Base-by-base conservation (phyloP, 2,113 vertebrate genomes). In the Poeciliopsis prolifica region DNA sequence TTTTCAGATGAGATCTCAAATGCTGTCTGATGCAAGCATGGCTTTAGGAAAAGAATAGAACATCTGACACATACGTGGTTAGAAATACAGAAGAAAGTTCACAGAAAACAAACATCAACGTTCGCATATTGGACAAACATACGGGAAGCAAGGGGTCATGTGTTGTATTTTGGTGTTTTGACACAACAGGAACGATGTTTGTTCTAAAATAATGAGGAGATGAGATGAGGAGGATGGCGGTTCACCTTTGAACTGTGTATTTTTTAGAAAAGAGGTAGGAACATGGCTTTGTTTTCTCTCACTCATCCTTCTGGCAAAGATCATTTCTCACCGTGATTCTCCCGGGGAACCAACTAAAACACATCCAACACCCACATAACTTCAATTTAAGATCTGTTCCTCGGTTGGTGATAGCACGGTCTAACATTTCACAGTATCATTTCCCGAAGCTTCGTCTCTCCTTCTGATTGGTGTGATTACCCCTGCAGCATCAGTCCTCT, bases 301-400 rank as follows among this genome's bases (percentile, higher is more conserved):
- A n/a, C 51, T 58, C 51, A 58, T 91, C 75, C 87, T 87, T 82
- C 19, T 65, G 83, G 84, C 82, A 87, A 87, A 80, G 77, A 86
- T 86, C 68, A 81, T 88, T 88, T 85, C 84, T 92, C 84, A 81
- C 70, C 29, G 58, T 33, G 28, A 75, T 66, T 83, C 86, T 86
- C 84, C 24, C 29, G 83, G 86, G 89, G 82, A 80, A 74, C 28
- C 79, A 83, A 87, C 70, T 87, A 81, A 90, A 92, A 89, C 84
- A 87, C 84, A 91, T 87, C 79, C 80, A 89, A 88, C 89, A 63
- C 91, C 92, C 87, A 92, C 92, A 76, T 90, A 81, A 70, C 78
- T 78, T 68, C 80, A 64, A 86, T 85, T 77, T 82, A 80, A 88
- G 84, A 86, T 84, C 80, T 78, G 81, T 74, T 75, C 78, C 79